Conservation (phyloP, 2,113 vertebrate species). For the Eubucco bourcierii region DNA sequence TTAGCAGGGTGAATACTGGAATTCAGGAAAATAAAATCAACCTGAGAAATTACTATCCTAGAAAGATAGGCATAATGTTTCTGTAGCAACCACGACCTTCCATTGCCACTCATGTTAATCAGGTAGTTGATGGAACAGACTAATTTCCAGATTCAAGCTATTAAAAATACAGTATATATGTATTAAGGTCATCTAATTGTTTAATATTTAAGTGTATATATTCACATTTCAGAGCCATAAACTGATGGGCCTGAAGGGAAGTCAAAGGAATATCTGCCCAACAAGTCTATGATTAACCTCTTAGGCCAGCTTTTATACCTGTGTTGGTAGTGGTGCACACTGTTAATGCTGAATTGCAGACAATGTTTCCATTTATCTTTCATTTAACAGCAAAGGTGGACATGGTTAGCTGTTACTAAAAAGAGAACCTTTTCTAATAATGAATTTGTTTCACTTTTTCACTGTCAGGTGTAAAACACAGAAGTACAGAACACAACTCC, state of each 20-base stretch:
- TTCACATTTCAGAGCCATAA: neutral
- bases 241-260: neutral
- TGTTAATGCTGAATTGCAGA: neutral
- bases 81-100: neutral
- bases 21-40: neutral
- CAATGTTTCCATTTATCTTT: neutral
- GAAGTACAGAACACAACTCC: constrained; percentile 91
- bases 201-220: neutral
- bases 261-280: neutral
- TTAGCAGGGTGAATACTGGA: neutral
- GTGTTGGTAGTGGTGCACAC: neutral
- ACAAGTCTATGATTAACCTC: neutral
- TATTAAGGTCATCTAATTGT: neutral
- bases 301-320: neutral
- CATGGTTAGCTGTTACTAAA: neutral
- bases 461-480: constrained; percentile 86
- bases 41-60: neutral
- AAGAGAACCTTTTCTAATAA: neutral
- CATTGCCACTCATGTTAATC: neutral
- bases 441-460: neutral
- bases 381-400: neutral
- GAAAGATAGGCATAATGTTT: neutral
- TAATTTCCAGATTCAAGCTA: neutral
- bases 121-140: neutral
- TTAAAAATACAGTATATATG: neutral